phyloP scores from a whole-genome alignment of 2,888 invertebrate species.

The Drosophila pseudotakahashii region DNA sequence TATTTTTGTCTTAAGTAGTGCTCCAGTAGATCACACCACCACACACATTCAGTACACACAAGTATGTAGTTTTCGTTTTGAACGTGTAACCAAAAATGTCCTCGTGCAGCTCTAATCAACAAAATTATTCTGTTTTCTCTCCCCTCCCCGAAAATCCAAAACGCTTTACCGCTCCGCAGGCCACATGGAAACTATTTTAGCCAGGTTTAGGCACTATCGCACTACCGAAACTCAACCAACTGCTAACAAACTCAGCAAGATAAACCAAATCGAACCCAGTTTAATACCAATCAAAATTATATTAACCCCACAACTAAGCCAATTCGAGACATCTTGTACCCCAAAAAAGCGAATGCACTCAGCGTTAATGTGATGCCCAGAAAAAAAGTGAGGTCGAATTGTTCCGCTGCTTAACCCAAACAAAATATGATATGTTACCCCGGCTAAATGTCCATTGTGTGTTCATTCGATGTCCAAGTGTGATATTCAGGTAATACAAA shows the following conservation, averaged over 20 bases:
- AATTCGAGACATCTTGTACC: constrained; percentile 61
- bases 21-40: constrained; percentile 39
- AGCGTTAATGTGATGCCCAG: constrained; percentile 59
- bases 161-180: constrained; percentile 75
- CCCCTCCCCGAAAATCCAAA: constrained; percentile 48
- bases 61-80: constrained; percentile 64
- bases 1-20: constrained; percentile 37
- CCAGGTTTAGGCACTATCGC: constrained; percentile 68
- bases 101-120: constrained; percentile 62
- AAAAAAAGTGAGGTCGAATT: constrained; percentile 55
- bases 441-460: constrained; percentile 51
- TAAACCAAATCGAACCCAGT: constrained; percentile 47
- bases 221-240: constrained; percentile 42
- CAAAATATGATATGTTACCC: constrained; percentile 38
- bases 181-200: constrained; percentile 82
- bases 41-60: constrained; percentile 43
- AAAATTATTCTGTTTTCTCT: constrained; percentile 64
- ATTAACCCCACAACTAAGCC: constrained; percentile 75
- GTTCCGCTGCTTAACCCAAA: constrained; percentile 63
- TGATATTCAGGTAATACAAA: constrained; percentile 62
- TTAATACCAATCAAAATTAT: constrained; percentile 53
- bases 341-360: constrained; percentile 50
- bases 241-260: constrained; percentile 31
- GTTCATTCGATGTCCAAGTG: constrained; percentile 64
- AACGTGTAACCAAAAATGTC: constrained; percentile 52